Conservation (phyloP, 2,888 invertebrate genomes). For the Lissocephala sabroskyi region DNA sequence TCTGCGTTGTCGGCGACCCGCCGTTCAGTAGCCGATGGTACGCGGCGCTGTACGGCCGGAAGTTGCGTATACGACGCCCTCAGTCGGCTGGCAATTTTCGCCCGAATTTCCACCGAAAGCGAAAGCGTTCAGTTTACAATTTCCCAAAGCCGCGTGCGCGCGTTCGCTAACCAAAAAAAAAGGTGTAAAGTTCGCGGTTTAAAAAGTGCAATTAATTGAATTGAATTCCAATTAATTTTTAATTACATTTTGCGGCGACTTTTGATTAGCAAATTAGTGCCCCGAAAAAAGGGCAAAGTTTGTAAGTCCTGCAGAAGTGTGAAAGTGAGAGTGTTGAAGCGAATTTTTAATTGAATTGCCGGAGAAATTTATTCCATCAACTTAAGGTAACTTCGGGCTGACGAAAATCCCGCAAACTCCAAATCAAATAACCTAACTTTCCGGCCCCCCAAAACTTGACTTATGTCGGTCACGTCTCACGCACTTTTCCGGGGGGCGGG, state of each 20-base stretch:
- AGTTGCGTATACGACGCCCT: constrained; percentile 59
- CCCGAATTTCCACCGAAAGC: too few species aligned
- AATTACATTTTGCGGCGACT: constrained; percentile 16
- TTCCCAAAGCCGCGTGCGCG: constrained; percentile 19
- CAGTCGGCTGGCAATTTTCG: too few species aligned
- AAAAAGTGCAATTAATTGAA: constrained; percentile 32
- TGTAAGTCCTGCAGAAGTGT: too few species aligned
- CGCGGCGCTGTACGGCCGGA: constrained; percentile 60
- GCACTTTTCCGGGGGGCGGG: too few species aligned
- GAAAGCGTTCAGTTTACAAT: too few species aligned
- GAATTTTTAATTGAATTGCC: neutral
- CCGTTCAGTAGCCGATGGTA: constrained; percentile 59
- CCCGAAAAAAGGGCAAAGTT: constrained; percentile 10
- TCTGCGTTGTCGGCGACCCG: constrained; percentile 29
- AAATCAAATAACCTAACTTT: constrained; percentile 38
- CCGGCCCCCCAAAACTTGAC: constrained; percentile 27
- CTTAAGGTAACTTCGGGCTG: neutral
- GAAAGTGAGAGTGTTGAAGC: neutral
- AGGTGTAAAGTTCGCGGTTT: constrained; percentile 40
- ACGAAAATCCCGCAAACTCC: constrained; percentile 17
- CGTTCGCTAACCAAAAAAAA: constrained; percentile 12
- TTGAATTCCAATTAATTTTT: constrained; percentile 29
- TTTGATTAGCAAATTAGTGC: too few species aligned
- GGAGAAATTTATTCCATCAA: neutral
- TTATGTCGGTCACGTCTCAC: constrained; percentile 53